Evolutionary conservation across 2,113 vertebrate genomes (phyloP), one percentile per base, ranked within the genome.

Genomic region (Melanerpes formicivorus): DNA sequence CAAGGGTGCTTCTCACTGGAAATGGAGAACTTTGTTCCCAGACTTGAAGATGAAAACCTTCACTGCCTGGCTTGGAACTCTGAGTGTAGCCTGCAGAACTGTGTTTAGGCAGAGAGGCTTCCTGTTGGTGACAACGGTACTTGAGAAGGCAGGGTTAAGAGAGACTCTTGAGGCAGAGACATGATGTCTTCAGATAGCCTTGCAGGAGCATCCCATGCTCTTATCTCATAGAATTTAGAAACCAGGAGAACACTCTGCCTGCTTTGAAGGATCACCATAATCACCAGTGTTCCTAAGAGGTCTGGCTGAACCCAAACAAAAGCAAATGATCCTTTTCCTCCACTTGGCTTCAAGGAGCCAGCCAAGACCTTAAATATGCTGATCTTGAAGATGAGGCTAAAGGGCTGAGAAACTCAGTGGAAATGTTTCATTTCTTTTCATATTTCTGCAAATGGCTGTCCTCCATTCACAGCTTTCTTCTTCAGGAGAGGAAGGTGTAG

Each of bases 281-380:
- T 26, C 54, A 40, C 3, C 1, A 64, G 58, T 25, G 18, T 15
- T 56, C 32, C 73, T 56, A 34, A 62, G 42, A 62, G 64, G 42
- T 71, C 65, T 86, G 50, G 32, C 75, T 87, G 87, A 95, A 91
- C 80, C 69, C 82, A 91, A 93, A 95, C 65, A 93, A 90, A 87
- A 71, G 14, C 25, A 26, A 18, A 2, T 5, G 5, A 44, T 78
- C 19, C 22, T 93, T 86, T 85, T 78, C 19, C 29, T 83, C 32
- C 72, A 29, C 7, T 6, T 80, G 56, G 3, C 46, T 74, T 87
- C 60, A 87, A 74, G 79, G 60, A 85, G 37, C 48, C 29, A 16
- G 72, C 64, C 60, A 80, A 62, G 40, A 30, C 59, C 10, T 73
- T 67, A 84, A 54, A 70, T 59, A 56, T 2, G 18, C 56, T 77